Base-by-base conservation (phyloP, 2,888 invertebrate species). In the Mycalesis mineus region DNA sequence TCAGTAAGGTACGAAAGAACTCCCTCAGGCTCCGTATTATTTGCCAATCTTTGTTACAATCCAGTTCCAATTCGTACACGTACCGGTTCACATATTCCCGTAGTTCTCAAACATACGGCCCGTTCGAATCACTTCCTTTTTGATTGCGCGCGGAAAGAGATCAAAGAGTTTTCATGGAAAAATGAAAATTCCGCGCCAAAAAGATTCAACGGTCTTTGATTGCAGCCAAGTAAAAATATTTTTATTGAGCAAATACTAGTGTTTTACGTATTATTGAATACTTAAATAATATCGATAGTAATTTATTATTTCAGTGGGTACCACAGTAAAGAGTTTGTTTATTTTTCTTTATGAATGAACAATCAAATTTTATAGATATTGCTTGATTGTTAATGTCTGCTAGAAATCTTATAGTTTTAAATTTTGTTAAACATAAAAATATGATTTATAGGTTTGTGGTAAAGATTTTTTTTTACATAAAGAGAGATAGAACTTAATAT, bases 161-260 rank as follows among this genome's bases (percentile, higher is more conserved):
- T 61, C 60, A 60, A 61, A 63, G 58, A 57, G 28, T 55, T 56
- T 53, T 48, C 51, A 58, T 56, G 61, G 63, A 59, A 60, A 65
- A 54, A 64, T 64, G 64, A 61, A 65, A 64, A 58, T 62, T 60
- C 57, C 37, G 55, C 42, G 56, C 54, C 57, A 57, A 61, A 58
- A 48, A 58, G 44, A 58, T 58, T 61, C 52, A 52, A 57, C 58
- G 55, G 37, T 42, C 31, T 58, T 53, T 53, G 56, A 58, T 57
- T 59, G 56, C 59, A 57, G 39, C 45, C 15, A 37, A 52, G 51
- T 57, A 48, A 55, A 58, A 58, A 37, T 55, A 56, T 49, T 60
- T 52, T 56, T 60, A 55, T 55, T 52, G 48, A 53, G 51, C 50
- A 60, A 60, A 60, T 56, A 50, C 9, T 60, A 36, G 58, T 45